phyloP scores from a whole-genome alignment of 2,797 vertebrate genomes.

The Urophycis tenuis region DNA sequence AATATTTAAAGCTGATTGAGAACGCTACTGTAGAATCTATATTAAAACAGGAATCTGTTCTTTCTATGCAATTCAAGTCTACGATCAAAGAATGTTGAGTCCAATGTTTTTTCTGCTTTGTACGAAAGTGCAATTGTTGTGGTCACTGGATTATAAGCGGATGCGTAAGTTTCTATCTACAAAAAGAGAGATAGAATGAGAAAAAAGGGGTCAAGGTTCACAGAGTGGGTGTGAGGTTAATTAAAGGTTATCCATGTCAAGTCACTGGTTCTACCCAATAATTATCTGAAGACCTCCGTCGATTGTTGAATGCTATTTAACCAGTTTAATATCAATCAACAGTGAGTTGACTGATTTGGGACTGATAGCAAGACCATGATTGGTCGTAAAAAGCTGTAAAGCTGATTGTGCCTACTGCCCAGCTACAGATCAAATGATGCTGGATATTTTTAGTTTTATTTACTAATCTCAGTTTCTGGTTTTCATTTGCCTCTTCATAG shows the following conservation, averaged over 20 bases:
- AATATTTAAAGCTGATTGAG: conserved; percentile 2
- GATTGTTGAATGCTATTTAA: background rate
- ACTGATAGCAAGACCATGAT: background rate
- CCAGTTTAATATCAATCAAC: background rate
- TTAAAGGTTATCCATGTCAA: background rate
- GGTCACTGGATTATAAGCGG: background rate
- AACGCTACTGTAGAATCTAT: background rate
- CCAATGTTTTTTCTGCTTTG: background rate
- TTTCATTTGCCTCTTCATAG: background rate
- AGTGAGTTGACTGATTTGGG: background rate
- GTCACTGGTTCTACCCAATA: background rate
- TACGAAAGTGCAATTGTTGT: background rate
- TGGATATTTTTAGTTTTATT: background rate
- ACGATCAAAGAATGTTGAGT: background rate
- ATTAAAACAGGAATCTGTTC: background rate
- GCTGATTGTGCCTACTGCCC: background rate
- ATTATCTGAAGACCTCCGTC: background rate
- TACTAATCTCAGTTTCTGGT: background rate
- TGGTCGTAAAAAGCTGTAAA: background rate
- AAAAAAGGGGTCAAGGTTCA: background rate
- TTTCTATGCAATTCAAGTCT: conserved; percentile 2
- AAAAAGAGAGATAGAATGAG: background rate
- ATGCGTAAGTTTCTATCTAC: background rate
- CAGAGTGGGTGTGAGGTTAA: background rate
- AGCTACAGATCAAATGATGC: background rate